These are phyloP conservation scores for Megathymus violae DNA, from an alignment of 1,140 invertebrate genomes.

Conservation along the genomic window DNA sequence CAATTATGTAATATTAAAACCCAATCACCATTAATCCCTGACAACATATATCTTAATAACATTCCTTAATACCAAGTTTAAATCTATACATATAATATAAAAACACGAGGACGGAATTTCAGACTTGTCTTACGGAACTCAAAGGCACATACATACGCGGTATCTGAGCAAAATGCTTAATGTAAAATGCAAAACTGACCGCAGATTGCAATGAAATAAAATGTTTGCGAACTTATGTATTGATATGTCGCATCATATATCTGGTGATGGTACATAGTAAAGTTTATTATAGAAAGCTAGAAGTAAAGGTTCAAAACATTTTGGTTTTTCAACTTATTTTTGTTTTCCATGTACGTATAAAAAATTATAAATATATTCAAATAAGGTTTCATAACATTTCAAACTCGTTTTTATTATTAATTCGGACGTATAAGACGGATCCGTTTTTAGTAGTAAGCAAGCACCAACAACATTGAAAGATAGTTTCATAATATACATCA, in stretches of 20 bases:
- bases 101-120: constrained; percentile 39
- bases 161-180: constrained; percentile 15
- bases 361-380: not conserved
- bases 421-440: too few relatives aligned
- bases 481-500: too few relatives aligned
- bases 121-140: constrained; percentile 46
- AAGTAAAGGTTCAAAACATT: not conserved
- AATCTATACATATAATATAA: constrained; percentile 16
- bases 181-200: constrained; percentile 31
- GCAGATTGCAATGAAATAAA: constrained; percentile 27
- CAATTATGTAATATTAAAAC: too few relatives aligned
- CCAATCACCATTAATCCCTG: not conserved
- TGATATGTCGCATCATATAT: not conserved
- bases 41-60: constrained; percentile 6
- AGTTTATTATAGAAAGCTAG: not conserved
- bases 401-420: too few relatives aligned
- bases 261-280: too few relatives aligned
- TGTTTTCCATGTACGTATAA: not conserved
- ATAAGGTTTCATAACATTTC: not conserved
- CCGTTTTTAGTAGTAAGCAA: too few relatives aligned
- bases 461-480: too few relatives aligned
- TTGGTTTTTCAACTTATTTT: too few relatives aligned
- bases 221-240: not conserved
- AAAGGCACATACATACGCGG: constrained; percentile 39
- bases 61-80: constrained; percentile 17